Evolutionary conservation across 1,140 invertebrate species (phyloP).

Genomic region (Brachionus calyciflorus): DNA sequence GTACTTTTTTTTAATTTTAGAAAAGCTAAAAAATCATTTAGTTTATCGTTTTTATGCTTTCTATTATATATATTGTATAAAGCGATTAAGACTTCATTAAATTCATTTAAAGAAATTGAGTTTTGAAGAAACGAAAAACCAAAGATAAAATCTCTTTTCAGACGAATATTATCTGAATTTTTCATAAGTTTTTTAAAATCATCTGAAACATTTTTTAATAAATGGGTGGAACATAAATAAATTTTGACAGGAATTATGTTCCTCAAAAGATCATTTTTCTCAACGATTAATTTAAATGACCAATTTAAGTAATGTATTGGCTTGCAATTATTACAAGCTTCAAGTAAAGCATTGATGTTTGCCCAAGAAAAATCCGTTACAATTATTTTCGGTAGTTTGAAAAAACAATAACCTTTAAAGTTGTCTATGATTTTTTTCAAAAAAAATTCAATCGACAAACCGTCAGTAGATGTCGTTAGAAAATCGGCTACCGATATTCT

Average conservation of each 20-base stretch:
- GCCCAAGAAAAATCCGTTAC: slow-evolving; percentile 20
- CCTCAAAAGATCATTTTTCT: neutral
- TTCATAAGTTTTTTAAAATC: neutral
- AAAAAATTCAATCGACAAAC: slow-evolving; percentile 2
- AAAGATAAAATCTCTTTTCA: slow-evolving; percentile 1
- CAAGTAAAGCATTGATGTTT: neutral
- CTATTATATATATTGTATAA: neutral
- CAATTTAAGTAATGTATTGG: slow-evolving; percentile 7
- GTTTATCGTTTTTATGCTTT: neutral
- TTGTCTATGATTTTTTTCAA: slow-evolving; percentile 4
- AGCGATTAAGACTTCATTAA: neutral
- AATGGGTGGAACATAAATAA: slow-evolving; percentile 23
- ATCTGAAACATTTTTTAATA: slow-evolving; percentile 12
- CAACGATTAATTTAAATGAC: neutral
- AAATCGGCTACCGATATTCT: neutral
- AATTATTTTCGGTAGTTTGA: neutral
- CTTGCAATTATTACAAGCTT: slow-evolving; percentile 10
- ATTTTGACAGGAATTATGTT: neutral
- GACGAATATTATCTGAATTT: neutral
- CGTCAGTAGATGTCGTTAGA: neutral
- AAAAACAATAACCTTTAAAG: neutral
- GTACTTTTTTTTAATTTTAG: neutral
- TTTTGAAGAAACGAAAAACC: slow-evolving; percentile 12
- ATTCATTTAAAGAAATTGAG: neutral
- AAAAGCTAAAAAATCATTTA: neutral